Evolutionary conservation across 2,888 invertebrate species (phyloP), one percentile per base, ranked within the genome.

Genomic region (Osmoderma eremita): DNA sequence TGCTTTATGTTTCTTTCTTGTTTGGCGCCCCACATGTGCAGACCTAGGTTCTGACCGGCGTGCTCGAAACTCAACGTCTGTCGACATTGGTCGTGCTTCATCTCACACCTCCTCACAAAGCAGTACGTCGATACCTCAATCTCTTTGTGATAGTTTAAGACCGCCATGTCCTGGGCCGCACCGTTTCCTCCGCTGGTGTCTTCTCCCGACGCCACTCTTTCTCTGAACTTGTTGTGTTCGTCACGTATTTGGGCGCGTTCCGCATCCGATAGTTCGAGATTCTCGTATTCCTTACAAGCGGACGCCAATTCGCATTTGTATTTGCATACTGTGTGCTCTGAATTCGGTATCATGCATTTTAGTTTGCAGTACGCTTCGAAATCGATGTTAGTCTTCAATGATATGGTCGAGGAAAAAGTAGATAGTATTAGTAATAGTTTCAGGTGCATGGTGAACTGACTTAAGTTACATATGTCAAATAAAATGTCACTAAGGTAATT

Each of bases 41-140:
- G 20, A 20, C 41, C 41, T 10, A 63, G 17, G 36, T 67, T 67
- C 22, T 67, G 67, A 0, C 63, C 67, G 15, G 53, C 56, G 10
- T 10, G 15, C 13, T 15, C 3, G 22, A 42, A 45, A 1, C 22
- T 36, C 1, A 18, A 30, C 2, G 67, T 48, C 13, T 53, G 48
- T 3, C 67, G 38, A 15, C 63, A 63, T 12, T n/a, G 1, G n/a
- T 67, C 67, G 24, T 67, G 41, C 1, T 13, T 53, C 3, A 13
- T 12, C 8, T 12, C 3, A 39, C 67, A 67, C 15, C 54, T 45
- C 24, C 53, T 63, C 0, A 20, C 48, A 49, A 54, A 54, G 53
- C 67, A 67, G n/a, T 15, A 17, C 5, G 62, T 41, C 2, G 54
- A 4, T 4, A 63, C 1, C 30, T 67, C 67, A 12, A 63, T 42